Evolutionary conservation across 2,797 vertebrate genomes (phyloP).

Genomic region (Sciurus carolinensis): DNA sequence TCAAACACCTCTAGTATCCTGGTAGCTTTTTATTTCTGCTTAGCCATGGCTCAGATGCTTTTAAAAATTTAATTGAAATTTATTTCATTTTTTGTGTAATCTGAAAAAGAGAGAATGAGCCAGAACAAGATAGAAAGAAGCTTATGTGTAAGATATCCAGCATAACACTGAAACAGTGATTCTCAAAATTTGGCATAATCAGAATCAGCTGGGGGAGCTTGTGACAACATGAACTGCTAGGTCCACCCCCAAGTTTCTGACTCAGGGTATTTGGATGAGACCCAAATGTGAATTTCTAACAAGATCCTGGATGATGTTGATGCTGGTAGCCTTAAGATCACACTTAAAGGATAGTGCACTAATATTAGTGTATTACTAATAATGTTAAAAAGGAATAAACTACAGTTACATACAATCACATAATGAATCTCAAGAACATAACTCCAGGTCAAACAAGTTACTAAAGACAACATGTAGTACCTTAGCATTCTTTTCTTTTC

Average conservation of each 20-base stretch:
- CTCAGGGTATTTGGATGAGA: background rate
- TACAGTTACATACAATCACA: background rate
- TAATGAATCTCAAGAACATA: background rate
- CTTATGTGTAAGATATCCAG: background rate
- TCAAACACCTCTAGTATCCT: background rate
- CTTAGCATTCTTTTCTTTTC: background rate
- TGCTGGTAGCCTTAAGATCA: background rate
- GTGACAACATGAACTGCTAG: background rate
- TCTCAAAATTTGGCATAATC: conserved; percentile 22
- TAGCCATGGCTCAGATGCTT: background rate
- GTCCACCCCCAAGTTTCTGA: background rate
- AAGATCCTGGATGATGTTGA: background rate
- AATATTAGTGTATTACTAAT: background rate
- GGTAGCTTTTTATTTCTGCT: conserved; percentile 4
- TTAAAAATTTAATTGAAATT: background rate
- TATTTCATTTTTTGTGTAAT: background rate
- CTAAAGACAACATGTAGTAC: background rate
- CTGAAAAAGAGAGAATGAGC: background rate
- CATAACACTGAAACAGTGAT: background rate
- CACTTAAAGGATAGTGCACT: background rate
- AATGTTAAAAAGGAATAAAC: conserved; percentile 45
- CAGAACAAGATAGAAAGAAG: background rate
- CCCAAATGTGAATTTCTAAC: conserved; percentile 28
- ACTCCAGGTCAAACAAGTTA: conserved; percentile 12
- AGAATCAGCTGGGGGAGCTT: background rate